Conservation (phyloP, 2,113 vertebrate species). For the Lepisosteus oculatus region DNA sequence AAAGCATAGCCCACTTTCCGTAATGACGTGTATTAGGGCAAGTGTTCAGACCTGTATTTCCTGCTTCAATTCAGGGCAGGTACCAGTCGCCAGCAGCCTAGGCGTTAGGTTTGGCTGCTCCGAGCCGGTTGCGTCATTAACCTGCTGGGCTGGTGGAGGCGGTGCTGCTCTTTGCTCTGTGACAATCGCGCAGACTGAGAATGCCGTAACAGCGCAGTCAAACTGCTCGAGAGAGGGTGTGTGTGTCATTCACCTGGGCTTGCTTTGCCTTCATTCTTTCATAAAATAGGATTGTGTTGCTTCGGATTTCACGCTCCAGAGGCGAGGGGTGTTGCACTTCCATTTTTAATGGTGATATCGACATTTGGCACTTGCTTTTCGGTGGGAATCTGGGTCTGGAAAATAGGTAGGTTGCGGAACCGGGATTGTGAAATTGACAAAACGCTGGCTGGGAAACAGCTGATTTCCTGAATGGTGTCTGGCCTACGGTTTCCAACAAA, state of each 20-base stretch:
- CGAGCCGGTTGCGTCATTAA: constrained; percentile 20
- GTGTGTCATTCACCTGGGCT: constrained; percentile 47
- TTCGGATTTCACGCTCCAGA: neutral
- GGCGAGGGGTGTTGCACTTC: constrained; percentile 13
- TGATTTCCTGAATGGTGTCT: constrained; percentile 13
- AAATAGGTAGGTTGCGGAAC: constrained; percentile 47
- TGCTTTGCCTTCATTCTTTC: neutral
- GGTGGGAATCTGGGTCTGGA: constrained; percentile 37
- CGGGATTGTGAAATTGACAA: neutral
- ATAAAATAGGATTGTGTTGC: neutral
- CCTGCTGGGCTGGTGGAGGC: constrained; percentile 16
- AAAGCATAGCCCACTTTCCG: no score
- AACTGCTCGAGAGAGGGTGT: constrained; percentile 46
- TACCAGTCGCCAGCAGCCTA: neutral
- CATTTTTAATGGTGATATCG: constrained; percentile 12
- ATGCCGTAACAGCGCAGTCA: constrained; percentile 3
- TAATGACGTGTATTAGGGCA: no score
- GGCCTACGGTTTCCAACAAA: neutral
- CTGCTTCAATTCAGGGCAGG: constrained; percentile 6
- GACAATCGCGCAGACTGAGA: constrained; percentile 7
- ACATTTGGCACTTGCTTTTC: constrained; percentile 41
- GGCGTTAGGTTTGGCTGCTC: neutral
- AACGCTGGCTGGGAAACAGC: neutral
- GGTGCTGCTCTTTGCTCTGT: constrained; percentile 15
- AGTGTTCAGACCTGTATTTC: neutral